Evolutionary conservation across 2,113 vertebrate species (phyloP).

Genomic region (Ellobius talpinus): DNA sequence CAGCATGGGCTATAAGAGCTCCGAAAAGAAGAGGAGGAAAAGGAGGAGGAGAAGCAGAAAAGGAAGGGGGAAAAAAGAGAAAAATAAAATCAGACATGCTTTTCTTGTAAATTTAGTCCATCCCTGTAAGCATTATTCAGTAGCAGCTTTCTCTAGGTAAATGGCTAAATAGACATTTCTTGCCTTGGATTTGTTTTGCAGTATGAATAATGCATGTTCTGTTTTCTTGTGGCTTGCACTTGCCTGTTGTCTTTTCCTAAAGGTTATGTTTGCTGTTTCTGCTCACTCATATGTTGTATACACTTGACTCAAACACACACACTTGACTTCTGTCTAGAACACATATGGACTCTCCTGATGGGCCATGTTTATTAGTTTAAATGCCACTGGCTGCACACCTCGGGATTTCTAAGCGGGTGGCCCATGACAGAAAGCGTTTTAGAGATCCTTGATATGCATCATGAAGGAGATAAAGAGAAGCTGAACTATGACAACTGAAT

Average conservation of each 20-base stretch:
- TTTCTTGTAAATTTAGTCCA: constrained; percentile 43
- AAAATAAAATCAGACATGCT: constrained; percentile 30
- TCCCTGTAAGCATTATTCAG: constrained; percentile 41
- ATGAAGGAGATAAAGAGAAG: neutral
- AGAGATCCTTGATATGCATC: neutral
- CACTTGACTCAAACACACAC: constrained; percentile 67
- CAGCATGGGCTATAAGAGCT: neutral
- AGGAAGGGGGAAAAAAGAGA: neutral
- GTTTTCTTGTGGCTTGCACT: constrained; percentile 74
- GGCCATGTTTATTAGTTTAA: constrained; percentile 53
- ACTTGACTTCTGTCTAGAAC: constrained; percentile 58
- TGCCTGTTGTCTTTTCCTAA: constrained; percentile 77
- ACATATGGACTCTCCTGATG: constrained; percentile 20
- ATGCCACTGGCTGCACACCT: constrained; percentile 9
- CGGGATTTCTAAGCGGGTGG: constrained; percentile 36
- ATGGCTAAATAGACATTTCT: constrained; percentile 74
- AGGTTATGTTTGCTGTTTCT: constrained; percentile 79
- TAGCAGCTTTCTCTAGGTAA: constrained; percentile 66
- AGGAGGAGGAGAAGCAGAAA: neutral
- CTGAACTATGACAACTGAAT: neutral
- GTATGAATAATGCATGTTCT: constrained; percentile 76
- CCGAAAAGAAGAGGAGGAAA: neutral
- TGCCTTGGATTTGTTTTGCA: constrained; percentile 69
- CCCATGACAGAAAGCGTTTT: neutral
- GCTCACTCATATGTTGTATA: constrained; percentile 72